These are phyloP conservation scores for Oscheius sp. DNA, from an alignment of 2,888 invertebrate genomes.

Conservation along the genomic window DNA sequence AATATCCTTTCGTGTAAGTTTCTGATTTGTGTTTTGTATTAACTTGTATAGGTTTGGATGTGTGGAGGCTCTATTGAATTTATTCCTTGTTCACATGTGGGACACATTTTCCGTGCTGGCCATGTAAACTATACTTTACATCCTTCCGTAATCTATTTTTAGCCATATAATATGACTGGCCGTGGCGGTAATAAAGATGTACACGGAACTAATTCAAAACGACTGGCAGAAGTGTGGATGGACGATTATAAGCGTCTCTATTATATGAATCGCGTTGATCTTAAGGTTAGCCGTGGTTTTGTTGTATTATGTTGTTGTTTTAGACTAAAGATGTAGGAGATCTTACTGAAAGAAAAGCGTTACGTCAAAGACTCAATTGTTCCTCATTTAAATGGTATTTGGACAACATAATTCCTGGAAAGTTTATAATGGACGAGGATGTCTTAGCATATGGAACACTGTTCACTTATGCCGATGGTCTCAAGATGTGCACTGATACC, in stretches of 20 bases:
- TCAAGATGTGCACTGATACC: slow-evolving; percentile 66
- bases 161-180: slow-evolving; percentile 81
- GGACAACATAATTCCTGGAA: slow-evolving; percentile 60
- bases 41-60: slow-evolving; percentile 77
- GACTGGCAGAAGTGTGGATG: slow-evolving; percentile 93
- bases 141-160: not conserved
- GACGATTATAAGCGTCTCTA: slow-evolving; percentile 93
- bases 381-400: slow-evolving; percentile 90
- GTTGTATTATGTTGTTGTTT: slow-evolving; percentile 10
- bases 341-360: slow-evolving; percentile 83
- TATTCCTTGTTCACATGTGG: slow-evolving; percentile 92
- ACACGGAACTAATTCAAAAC: slow-evolving; percentile 94
- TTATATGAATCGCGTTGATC: slow-evolving; percentile 86
- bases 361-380: slow-evolving; percentile 86
- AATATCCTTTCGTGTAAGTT: slow-evolving; percentile 88
- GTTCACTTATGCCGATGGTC: slow-evolving; percentile 46
- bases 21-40: not conserved
- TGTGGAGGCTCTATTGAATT: slow-evolving; percentile 93
- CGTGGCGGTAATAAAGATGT: slow-evolving; percentile 79
- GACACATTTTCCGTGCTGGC: slow-evolving; percentile 87
- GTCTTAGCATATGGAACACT: slow-evolving; percentile 82
- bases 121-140: slow-evolving; percentile 76
- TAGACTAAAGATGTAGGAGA: slow-evolving; percentile 76
- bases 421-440: slow-evolving; percentile 88
- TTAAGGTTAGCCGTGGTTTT: slow-evolving; percentile 74